A percentile compares a stretch with the other conserved stretches of the same genome.
These are phyloP conservation scores for Orchesellides sinensis DNA, from an alignment of 2,888 invertebrate genomes.

Conservation along the genomic window DNA sequence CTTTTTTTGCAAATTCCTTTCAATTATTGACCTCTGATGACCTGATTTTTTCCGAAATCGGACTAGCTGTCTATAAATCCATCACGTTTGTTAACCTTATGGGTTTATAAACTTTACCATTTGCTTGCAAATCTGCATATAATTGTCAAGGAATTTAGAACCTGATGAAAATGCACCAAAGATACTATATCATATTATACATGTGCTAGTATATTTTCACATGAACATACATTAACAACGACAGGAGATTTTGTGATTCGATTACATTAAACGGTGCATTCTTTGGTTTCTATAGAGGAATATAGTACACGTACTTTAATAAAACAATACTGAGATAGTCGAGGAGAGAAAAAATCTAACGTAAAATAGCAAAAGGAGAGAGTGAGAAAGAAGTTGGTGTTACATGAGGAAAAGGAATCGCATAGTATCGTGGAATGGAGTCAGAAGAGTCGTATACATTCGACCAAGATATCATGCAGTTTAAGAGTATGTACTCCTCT, in stretches of 20 bases:
- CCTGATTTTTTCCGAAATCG: too few species aligned
- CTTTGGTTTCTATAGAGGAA: constrained; percentile 1
- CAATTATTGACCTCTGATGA: too few species aligned
- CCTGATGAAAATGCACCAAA: too few species aligned
- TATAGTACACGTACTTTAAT: constrained; percentile 4
- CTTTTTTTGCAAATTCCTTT: too few species aligned
- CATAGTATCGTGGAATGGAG: constrained; percentile 20
- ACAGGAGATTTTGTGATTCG: constrained; percentile 3
- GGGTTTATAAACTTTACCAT: too few species aligned
- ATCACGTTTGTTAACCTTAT: too few species aligned
- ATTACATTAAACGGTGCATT: background rate
- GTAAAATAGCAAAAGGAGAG: background rate
- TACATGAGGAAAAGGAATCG: constrained; percentile 18
- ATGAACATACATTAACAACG: background rate
- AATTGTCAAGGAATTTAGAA: too few species aligned
- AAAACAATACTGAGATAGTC: background rate
- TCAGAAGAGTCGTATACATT: constrained; percentile 26
- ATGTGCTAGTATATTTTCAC: background rate
- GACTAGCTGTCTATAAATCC: too few species aligned
- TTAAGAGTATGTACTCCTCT: constrained; percentile 6
- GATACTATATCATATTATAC: too few species aligned
- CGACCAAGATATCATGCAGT: constrained; percentile 17
- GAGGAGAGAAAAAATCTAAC: background rate
- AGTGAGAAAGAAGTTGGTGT: constrained; percentile 4
- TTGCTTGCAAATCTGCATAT: too few species aligned